These are phyloP conservation scores for Cantharis rufa DNA, from an alignment of 2,888 invertebrate genomes.

Conservation along the genomic window DNA sequence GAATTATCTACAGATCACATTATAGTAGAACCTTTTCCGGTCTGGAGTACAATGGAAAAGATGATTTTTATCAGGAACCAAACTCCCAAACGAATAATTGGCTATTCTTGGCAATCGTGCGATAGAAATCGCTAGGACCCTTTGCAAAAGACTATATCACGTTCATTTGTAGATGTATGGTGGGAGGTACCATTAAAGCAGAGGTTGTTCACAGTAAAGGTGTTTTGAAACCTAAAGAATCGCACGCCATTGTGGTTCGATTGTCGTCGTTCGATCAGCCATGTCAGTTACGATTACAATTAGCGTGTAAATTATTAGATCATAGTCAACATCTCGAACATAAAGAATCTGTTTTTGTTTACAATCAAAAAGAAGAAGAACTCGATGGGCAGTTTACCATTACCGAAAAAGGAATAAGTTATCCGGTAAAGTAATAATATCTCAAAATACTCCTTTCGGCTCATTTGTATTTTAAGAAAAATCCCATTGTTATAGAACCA, in stretches of 20 bases:
- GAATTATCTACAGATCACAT: constrained; percentile 51
- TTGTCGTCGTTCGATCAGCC: constrained; percentile 47
- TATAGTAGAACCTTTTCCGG: constrained; percentile 44
- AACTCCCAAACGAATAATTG: constrained; percentile 45
- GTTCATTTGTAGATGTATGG: constrained; percentile 39
- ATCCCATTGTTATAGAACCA: constrained; percentile 38
- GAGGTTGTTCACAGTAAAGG: constrained; percentile 46
- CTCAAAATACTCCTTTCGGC: background rate
- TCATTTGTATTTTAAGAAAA: constrained; percentile 39
- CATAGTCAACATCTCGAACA: constrained; percentile 48
- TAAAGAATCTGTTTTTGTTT: constrained; percentile 44
- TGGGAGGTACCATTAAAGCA: constrained; percentile 44
- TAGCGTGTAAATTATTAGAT: constrained; percentile 53
- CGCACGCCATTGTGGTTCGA: constrained; percentile 48
- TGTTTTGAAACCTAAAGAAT: constrained; percentile 49
- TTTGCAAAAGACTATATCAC: background rate
- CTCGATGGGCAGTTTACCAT: constrained; percentile 51
- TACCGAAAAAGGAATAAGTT: constrained; percentile 49
- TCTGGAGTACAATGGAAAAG: constrained; percentile 45
- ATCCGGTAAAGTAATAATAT: constrained; percentile 42
- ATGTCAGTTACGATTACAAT: constrained; percentile 41
- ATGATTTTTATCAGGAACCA: constrained; percentile 54
- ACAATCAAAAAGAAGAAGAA: constrained; percentile 39
- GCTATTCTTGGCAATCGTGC: constrained; percentile 53
- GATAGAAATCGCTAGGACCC: background rate